Base-by-base conservation (phyloP, 2,113 vertebrate species). In the Corythornis vintsioides region DNA sequence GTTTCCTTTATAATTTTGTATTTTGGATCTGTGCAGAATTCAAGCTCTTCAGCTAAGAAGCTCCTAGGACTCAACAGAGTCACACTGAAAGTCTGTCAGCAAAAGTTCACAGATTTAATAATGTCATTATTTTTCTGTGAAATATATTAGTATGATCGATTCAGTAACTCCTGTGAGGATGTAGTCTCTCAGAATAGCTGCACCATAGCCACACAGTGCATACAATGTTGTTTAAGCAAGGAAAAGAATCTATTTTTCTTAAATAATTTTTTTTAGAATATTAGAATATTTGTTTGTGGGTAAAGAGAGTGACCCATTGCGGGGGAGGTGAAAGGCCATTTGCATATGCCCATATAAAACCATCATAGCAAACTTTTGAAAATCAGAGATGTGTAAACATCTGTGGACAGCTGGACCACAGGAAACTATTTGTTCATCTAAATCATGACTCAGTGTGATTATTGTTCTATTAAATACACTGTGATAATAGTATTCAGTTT, bases 391-490 rank as follows among this genome's bases (percentile, higher is more conserved):
- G 3, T 1, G 0, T 40, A 53, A 22, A 6, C 3, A n/a, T 52
- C 4, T 66, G 11, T 45, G 56, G 65, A 6, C 9, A 76, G 14
- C 12, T 3, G 6, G 48, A 83, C 1, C 13, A 82, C 15, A 85
- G 14, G 7, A 88, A 33, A 72, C 42, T 90, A 8, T n/a, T 75
- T 10, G 88, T 95, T 85, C 66, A 90, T 79, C 33, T 88, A 83
- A 83, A 56, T 77, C 10, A 88, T 73, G 24, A 74, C 63, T 89
- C 88, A 57, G 40, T 57, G 40, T 4, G 7, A 83, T 81, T 93
- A 95, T 84, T 89, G 29, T 75, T 88, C 47, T 92, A n/a, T 45
- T 61, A 72, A 81, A 22, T 55, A 16, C 24, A 64, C 13, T 70
- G 67, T 57, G 65, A 87, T 77, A 89, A 88, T 50, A 83, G 11